phyloP scores from a whole-genome alignment of 1,140 invertebrate species.

The Sycophaga agraensis region DNA sequence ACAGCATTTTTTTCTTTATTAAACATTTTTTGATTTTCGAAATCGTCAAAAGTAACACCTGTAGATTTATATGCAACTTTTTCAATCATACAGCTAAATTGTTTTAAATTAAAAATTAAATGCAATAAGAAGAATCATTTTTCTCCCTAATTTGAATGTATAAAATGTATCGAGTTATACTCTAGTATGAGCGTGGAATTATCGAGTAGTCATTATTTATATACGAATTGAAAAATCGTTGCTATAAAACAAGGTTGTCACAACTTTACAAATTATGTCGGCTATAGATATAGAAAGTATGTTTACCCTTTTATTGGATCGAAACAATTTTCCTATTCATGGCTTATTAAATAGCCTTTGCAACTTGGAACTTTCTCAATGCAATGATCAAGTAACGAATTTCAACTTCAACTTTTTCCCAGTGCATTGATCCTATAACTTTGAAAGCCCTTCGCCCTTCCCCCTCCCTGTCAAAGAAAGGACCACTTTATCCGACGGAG shows the following conservation, averaged over 20 bases:
- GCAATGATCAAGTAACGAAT: constrained; percentile 19
- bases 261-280: neutral
- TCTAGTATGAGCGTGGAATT: too few species aligned
- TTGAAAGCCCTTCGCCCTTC: neutral
- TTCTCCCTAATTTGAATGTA: too few species aligned
- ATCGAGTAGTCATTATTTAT: neutral
- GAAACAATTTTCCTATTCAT: neutral
- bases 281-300: neutral
- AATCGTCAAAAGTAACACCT: neutral
- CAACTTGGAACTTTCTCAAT: neutral
- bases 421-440: neutral
- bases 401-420: constrained; percentile 1
- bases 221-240: neutral
- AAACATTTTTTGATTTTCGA: neutral
- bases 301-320: neutral
- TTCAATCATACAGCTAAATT: constrained; percentile 1
- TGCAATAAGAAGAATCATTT: neutral
- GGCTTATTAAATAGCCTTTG: neutral
- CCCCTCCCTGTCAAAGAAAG: neutral
- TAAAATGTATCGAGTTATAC: too few species aligned
- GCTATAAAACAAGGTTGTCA: neutral
- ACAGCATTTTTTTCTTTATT: neutral
- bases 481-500: too few species aligned
- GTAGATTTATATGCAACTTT: neutral
- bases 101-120: neutral